Percentiles rank a stretch among this genome's conserved stretches.
Evolutionary conservation across 2,113 vertebrate genomes (phyloP).

Genomic region (Rhinoderma darwinii): DNA sequence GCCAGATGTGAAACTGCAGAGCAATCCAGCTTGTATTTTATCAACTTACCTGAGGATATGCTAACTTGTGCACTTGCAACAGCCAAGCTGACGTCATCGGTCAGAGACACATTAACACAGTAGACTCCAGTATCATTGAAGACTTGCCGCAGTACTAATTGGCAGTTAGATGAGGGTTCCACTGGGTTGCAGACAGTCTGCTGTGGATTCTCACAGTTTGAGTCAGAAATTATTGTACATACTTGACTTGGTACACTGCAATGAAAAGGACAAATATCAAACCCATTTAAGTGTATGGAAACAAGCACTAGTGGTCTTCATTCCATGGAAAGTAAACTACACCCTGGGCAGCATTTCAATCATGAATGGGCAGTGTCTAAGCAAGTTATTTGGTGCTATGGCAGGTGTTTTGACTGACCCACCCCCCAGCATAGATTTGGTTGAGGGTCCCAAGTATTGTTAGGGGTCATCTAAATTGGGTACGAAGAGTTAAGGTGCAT

Average conservation of each 20-base stretch:
- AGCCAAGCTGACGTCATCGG: constrained; percentile 86
- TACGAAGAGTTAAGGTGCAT: too few relatives aligned
- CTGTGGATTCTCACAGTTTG: constrained; percentile 80
- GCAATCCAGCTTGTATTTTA: neutral
- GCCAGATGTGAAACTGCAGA: too few relatives aligned
- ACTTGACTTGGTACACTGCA: constrained; percentile 86
- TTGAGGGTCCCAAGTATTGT: too few relatives aligned
- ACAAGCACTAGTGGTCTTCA: too few relatives aligned
- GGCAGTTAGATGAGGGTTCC: constrained; percentile 80
- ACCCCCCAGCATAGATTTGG: too few relatives aligned
- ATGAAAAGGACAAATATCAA: neutral
- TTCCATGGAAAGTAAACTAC: too few relatives aligned
- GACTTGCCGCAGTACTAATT: constrained; percentile 85
- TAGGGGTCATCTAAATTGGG: too few relatives aligned
- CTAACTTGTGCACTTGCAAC: constrained; percentile 83
- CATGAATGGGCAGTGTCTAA: too few relatives aligned
- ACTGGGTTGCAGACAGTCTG: constrained; percentile 79
- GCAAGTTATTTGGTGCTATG: too few relatives aligned
- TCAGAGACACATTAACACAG: constrained; percentile 91
- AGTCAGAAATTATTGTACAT: constrained; percentile 86
- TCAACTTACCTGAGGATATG: constrained; percentile 72
- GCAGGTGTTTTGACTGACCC: too few relatives aligned
- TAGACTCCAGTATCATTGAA: constrained; percentile 87
- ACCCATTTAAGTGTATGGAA: too few relatives aligned
- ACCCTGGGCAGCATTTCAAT: too few relatives aligned